Percentiles rank a stretch among this genome's conserved stretches.
Conservation (phyloP, 1,140 invertebrate genomes). For the Panagrolaimus sp. region DNA sequence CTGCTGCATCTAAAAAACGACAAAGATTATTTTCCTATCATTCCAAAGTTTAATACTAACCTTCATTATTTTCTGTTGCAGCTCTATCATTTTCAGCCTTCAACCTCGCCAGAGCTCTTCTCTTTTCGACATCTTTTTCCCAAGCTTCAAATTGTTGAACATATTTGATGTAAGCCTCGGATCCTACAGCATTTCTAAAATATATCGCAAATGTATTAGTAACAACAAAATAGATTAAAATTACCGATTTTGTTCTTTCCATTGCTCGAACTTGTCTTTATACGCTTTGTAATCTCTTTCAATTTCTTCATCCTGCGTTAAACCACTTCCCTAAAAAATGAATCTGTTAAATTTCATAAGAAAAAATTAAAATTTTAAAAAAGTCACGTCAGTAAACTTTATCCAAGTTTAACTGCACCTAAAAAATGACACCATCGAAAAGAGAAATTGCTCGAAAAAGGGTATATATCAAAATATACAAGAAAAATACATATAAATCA, state of each 20-base stretch:
- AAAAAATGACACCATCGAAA: not conserved
- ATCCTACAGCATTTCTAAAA: slow-evolving; percentile 45
- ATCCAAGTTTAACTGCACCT: not conserved
- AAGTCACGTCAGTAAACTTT: not conserved
- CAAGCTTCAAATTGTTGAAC: slow-evolving; percentile 51
- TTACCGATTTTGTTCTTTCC: slow-evolving; percentile 49
- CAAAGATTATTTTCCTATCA: not conserved
- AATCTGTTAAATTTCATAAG: not conserved
- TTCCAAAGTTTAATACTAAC: slow-evolving; percentile 20
- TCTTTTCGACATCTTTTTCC: slow-evolving; percentile 50
- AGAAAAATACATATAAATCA: not conserved
- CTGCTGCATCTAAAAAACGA: slow-evolving; percentile 33
- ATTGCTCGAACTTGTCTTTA: slow-evolving; percentile 52
- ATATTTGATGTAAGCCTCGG: slow-evolving; percentile 49
- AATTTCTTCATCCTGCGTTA: slow-evolving; percentile 47
- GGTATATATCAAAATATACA: not conserved
- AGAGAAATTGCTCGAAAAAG: not conserved
- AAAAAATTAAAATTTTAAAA: not conserved
- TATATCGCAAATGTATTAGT: not conserved
- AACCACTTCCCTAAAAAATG: too few species aligned
- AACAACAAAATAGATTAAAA: slow-evolving; percentile 22
- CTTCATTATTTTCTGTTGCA: slow-evolving; percentile 23
- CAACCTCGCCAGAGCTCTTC: slow-evolving; percentile 26
- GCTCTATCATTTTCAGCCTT: slow-evolving; percentile 36
- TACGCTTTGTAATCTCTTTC: slow-evolving; percentile 53